Evolutionary conservation across 2,888 invertebrate species (phyloP), one percentile per base, ranked within the genome.

Genomic region (Drosophila mettleri): DNA sequence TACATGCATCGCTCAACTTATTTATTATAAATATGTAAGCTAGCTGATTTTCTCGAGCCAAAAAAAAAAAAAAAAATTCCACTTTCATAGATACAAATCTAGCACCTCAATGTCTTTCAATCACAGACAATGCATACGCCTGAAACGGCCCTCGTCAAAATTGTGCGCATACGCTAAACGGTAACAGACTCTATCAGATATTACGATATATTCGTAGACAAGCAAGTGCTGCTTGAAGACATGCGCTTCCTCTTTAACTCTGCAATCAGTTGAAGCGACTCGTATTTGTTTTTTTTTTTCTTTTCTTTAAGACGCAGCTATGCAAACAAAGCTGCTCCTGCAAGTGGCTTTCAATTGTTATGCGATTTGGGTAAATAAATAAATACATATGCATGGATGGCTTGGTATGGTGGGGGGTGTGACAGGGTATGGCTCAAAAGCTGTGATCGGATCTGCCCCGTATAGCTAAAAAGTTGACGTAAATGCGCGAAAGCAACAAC

Each of bases 201-300:
- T 59, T 55, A 55, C 46, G 57, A 39, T 27, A 31, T n/a, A 22
- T 31, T 22, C 31, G 22, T 22, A 43, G 58, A 46, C 14, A 10
- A 59, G 53, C 74, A 85, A 82, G 86, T 80, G 82, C 82, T 51
- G 78, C 83, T 86, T 70, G 58, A 82, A 82, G 75, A 82, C 82
- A 83, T 82, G 86, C 86, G 82, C 80, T 83, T 83, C 86, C 82
- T 83, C 86, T 82, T 85, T 59, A 66, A 45, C 38, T 81, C 67
- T 76, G 63, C 53, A 71, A 29, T 27, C 53, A 64, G 66, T 59
- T 71, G 64, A 59, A 61, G 60, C 57, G 71, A 67, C 62, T 74
- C 70, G 63, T 22, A 8, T 10, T 38, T 41, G 22, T 7, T 0
- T n/a, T 41, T 57, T 33, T 46, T 74, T 74, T 43, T 24, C 24